These are phyloP conservation scores for Brachionus paranguensis DNA, from an alignment of 1,140 invertebrate species.

Conservation along the genomic window DNA sequence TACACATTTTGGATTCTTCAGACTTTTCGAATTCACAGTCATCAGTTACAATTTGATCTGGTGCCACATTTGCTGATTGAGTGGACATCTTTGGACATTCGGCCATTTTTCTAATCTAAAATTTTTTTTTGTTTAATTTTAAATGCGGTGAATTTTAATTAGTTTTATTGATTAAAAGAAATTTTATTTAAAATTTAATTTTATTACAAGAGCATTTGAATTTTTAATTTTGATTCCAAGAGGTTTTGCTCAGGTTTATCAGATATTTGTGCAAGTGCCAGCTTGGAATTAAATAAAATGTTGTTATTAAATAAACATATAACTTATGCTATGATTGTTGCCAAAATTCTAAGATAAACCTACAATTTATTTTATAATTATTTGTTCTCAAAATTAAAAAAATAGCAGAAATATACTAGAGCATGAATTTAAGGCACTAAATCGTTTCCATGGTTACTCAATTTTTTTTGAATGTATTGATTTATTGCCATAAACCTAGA, in stretches of 20 bases:
- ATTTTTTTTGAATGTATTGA: neutral
- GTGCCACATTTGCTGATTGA: neutral
- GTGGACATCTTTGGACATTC: neutral
- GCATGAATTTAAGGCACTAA: neutral
- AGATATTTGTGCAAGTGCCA: neutral
- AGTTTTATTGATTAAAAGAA: neutral
- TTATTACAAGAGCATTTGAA: neutral
- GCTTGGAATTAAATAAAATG: neutral
- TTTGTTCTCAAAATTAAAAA: neutral
- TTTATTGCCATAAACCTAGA: neutral
- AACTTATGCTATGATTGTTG: neutral
- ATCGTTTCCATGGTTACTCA: neutral
- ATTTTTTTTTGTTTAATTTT: neutral
- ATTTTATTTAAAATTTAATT: neutral
- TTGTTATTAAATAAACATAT: neutral
- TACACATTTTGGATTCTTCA: neutral
- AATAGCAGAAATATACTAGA: neutral
- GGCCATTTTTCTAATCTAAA: slow-evolving; percentile 6
- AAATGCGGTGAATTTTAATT: too few relatives aligned
- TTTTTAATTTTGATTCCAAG: neutral
- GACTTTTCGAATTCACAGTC: slow-evolving; percentile 16
- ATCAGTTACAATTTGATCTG: neutral
- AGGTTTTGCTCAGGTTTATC: too few relatives aligned
- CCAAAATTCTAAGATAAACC: neutral
- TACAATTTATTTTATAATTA: neutral